Conservation (phyloP, 2,113 vertebrate genomes). For the Hippotragus niger region DNA sequence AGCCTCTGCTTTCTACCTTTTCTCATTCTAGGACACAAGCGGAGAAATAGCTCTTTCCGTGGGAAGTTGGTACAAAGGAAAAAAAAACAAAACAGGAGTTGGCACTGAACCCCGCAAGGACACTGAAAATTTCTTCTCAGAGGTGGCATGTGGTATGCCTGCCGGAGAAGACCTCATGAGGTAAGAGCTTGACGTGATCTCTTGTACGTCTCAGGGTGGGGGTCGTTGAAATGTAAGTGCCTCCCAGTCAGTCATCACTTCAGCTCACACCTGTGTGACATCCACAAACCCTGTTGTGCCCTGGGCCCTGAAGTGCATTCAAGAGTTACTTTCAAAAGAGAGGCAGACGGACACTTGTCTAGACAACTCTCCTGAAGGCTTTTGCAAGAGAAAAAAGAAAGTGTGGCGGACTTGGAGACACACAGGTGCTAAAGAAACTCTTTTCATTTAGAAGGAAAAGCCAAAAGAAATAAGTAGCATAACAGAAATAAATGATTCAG, state of each 20-base stretch:
- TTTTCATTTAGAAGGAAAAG: not conserved
- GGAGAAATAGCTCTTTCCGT: fast-evolving
- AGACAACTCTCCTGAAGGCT: not conserved
- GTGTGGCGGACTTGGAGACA: not conserved
- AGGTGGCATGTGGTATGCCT: not conserved
- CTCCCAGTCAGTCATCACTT: fast-evolving
- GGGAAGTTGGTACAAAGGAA: not conserved
- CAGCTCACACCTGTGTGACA: not conserved
- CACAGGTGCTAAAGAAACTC: not conserved
- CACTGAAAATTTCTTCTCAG: not conserved
- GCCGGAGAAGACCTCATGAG: fast-evolving
- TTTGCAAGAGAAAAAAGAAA: not conserved
- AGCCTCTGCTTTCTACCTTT: not conserved
- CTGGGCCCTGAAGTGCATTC: not conserved
- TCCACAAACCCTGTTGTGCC: too few relatives aligned
- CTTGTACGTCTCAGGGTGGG: fast-evolving
- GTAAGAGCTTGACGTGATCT: not conserved
- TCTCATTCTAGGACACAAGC: fast-evolving
- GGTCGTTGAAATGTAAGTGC: not conserved
- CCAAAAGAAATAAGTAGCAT: not conserved
- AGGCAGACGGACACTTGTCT: not conserved
- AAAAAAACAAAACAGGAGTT: not conserved
- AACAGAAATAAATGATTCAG: not conserved
- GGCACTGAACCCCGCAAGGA: fast-evolving
- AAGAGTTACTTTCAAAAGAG: not conserved